Percentiles rank a stretch among this genome's conserved stretches.
These are phyloP conservation scores for Corythaixoides concolor DNA, from an alignment of 2,113 vertebrate species.

Conservation along the genomic window DNA sequence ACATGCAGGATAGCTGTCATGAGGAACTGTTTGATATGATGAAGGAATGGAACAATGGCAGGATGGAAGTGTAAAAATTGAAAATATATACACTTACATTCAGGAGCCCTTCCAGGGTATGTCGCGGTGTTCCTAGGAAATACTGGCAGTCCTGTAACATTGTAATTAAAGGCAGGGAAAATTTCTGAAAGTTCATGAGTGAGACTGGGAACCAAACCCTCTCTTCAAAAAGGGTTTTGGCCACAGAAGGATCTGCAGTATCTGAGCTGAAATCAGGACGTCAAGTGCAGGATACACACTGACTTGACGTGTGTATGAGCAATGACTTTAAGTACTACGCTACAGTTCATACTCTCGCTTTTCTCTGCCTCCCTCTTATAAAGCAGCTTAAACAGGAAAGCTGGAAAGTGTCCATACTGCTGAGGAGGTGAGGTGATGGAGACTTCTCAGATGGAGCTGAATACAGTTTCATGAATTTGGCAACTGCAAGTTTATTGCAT, in stretches of 20 bases:
- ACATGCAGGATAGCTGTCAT: background rate
- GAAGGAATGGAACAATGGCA: background rate
- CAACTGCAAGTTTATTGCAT: background rate
- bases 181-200: background rate
- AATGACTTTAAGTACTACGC: background rate
- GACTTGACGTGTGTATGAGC: no score
- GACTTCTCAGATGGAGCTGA: background rate
- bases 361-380: background rate
- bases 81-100: background rate
- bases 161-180: background rate
- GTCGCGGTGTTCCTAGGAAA: background rate
- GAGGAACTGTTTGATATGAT: background rate
- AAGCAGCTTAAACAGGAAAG: background rate
- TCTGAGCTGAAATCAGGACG: background rate
- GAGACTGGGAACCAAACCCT: background rate
- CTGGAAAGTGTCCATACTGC: background rate
- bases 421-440: background rate
- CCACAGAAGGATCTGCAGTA: background rate
- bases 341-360: background rate
- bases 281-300: background rate
- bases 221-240: background rate
- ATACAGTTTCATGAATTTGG: background rate
- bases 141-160: background rate
- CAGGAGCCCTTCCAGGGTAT: background rate
- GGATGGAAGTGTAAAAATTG: background rate